phyloP scores from a whole-genome alignment of 92 coral and sea anemone genomes.

The Epizoanthus illoricatus region DNA sequence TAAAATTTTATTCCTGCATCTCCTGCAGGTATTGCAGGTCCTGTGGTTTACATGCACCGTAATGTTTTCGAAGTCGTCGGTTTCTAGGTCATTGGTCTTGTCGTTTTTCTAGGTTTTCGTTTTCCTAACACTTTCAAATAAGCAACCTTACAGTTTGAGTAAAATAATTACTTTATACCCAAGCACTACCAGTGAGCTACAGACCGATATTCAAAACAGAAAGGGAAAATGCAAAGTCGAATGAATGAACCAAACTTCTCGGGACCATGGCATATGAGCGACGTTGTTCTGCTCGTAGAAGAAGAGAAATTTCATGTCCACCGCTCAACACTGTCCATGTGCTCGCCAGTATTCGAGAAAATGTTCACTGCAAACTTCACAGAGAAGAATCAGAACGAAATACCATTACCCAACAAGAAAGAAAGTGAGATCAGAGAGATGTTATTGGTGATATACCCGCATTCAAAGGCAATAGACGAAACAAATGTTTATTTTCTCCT shows the following conservation, averaged over 20 bases:
- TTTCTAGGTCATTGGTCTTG: too few relatives aligned
- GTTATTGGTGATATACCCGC: background rate
- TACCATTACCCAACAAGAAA: background rate
- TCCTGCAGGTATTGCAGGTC: too few relatives aligned
- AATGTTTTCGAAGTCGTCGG: too few relatives aligned
- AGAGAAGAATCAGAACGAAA: background rate
- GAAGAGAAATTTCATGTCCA: conserved; percentile 1
- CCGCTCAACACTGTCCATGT: conserved; percentile 8
- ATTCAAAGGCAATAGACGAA: background rate
- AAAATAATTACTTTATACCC: too few relatives aligned
- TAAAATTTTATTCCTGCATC: too few relatives aligned
- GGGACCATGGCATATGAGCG: background rate
- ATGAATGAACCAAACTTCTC: background rate
- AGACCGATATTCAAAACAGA: background rate
- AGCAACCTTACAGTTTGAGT: too few relatives aligned
- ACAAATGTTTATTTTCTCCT: background rate
- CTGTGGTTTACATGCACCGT: too few relatives aligned
- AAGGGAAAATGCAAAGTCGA: background rate
- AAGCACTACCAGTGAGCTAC: too few relatives aligned
- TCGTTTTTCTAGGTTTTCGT: too few relatives aligned
- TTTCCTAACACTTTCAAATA: too few relatives aligned
- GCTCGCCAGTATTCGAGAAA: background rate
- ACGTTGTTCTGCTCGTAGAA: conserved; percentile 5
- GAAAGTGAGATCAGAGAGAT: background rate
- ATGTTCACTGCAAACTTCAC: background rate